Conservation (phyloP, 2,888 invertebrate genomes). For the Acanthosepion esculentum region DNA sequence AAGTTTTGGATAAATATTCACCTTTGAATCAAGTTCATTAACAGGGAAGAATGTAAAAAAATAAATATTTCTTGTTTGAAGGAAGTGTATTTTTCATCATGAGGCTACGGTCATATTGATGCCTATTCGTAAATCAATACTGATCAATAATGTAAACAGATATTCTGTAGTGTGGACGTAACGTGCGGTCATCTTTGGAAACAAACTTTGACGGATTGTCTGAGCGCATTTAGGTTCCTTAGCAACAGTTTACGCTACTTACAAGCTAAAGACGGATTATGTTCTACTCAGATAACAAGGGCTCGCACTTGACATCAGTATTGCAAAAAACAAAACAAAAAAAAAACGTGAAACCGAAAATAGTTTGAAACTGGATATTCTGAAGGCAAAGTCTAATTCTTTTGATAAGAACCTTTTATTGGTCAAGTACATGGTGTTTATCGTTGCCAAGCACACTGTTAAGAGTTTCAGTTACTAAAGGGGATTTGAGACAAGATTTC, state of each 20-base stretch:
- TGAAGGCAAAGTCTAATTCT: not conserved
- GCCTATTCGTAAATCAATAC: too few relatives aligned
- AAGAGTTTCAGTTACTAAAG: too few relatives aligned
- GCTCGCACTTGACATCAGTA: not conserved
- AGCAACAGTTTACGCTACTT: not conserved
- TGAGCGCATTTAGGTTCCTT: not conserved
- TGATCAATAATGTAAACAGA: too few relatives aligned
- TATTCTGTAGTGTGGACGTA: too few relatives aligned
- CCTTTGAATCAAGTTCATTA: too few relatives aligned
- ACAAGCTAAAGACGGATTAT: not conserved
- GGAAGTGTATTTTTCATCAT: too few relatives aligned
- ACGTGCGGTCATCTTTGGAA: too few relatives aligned
- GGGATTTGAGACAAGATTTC: not conserved
- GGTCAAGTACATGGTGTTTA: not conserved
- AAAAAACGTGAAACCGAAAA: not conserved
- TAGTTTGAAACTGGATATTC: not conserved
- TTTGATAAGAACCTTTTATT: not conserved
- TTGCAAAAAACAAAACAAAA: not conserved
- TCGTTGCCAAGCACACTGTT: not conserved
- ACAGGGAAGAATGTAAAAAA: too few relatives aligned
- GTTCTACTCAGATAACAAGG: not conserved
- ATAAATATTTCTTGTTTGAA: too few relatives aligned
- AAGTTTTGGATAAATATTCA: too few relatives aligned
- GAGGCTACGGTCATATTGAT: too few relatives aligned
- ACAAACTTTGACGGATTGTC: not conserved